Base-by-base conservation (phyloP, 2,888 invertebrate species). In the Serripes groenlandicus region DNA sequence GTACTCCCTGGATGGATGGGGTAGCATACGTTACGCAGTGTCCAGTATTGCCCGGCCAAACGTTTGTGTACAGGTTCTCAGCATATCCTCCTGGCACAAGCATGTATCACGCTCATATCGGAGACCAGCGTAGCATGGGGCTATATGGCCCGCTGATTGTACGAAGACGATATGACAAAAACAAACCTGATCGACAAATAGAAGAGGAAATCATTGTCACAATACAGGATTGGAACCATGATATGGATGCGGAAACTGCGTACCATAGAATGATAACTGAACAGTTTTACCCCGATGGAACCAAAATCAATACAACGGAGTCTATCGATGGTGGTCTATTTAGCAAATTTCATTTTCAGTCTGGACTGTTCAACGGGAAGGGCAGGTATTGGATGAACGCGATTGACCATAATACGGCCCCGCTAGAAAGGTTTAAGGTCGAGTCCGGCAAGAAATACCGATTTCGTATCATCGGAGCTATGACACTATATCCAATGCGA, bases 21-120 rank as follows among this genome's bases (percentile, higher is more conserved):
- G 90, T 89, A 1, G 85, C 90, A 0, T 87, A 76, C 34, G 76
- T 92, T 58, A 88, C 90, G 9, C 92, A 92, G 68, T 92, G 92
- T 70, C 90, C 92, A 3, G 88, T 91, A n/a, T 71, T 80, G 1
- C 89, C 90, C 3, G 85, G 86, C 1, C 86, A 88, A 37, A 78
- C 72, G 2, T 91, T 91, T 76, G 89, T 86, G 21, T 91, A 92
- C 66, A 66, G 77, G 11, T 90, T 91, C 69, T 81, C 69, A 15
- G 88, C 87, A 5, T 72, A 69, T 21, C 90, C 88, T 15, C 71
- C 77, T 0, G 90, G 90, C 0, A 90, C 90, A n/a, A 72, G 69
- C 73, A 86, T 89, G 77, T 91, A 90, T 76, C 90, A 91, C 75
- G 87, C 90, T 15, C 91, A 91, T 81, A 79, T 90, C 9, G 86